Conservation (phyloP, 1,140 invertebrate species). For the Bombus huntii region DNA sequence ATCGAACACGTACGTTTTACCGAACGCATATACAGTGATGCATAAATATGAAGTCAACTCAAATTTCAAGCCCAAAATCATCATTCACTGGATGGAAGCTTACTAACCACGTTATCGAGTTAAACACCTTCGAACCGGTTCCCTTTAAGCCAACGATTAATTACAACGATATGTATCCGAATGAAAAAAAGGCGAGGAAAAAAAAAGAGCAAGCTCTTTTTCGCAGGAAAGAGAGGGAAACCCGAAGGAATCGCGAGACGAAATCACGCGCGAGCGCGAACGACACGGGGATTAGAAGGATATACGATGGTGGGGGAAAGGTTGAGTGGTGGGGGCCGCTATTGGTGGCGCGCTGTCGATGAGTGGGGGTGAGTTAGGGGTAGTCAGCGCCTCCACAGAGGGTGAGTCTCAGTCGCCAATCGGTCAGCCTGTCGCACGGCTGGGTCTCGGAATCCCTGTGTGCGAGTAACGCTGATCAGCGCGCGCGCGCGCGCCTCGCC, state of each 20-base stretch:
- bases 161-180: not conserved
- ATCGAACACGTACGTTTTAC: no score
- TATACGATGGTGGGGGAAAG: slow-evolving; percentile 5
- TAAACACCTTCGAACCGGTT: no score
- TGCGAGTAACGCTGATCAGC: slow-evolving; percentile 11
- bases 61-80: no score
- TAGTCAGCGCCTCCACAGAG: slow-evolving; percentile 76
- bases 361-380: slow-evolving; percentile 43
- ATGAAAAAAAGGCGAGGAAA: not conserved
- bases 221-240: not conserved
- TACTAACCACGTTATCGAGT: no score
- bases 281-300: slow-evolving; percentile 9
- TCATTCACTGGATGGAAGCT: no score
- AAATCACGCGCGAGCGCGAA: slow-evolving; percentile 16
- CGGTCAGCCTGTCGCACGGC: slow-evolving; percentile 75
- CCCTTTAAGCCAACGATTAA: not conserved
- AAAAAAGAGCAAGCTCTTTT: no score
- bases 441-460: slow-evolving; percentile 45
- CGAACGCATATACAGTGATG: no score
- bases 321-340: not conserved
- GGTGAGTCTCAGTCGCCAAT: slow-evolving; percentile 75
- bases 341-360: slow-evolving; percentile 45
- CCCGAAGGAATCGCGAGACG: slow-evolving; percentile 18
- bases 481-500: slow-evolving; percentile 29
- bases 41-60: no score